Base-by-base conservation (phyloP, 1,140 invertebrate genomes). In the Drosophila nigromelanica region DNA sequence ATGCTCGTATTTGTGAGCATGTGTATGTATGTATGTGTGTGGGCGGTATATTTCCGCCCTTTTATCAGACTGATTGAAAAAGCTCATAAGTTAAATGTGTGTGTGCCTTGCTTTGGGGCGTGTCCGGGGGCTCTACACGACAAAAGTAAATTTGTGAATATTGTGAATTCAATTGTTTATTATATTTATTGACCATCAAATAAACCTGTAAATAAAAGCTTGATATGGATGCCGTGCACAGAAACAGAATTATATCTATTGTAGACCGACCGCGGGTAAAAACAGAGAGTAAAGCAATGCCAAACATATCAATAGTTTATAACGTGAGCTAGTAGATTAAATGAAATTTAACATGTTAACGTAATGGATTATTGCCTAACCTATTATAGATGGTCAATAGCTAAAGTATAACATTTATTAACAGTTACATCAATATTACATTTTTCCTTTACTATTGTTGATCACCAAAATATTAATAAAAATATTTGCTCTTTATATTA, bases 71-170 rank as follows among this genome's bases (percentile, higher is more conserved):
- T 56, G 42, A 60, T 60, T 64, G 48, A 59, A 87, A 81, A 78
- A 72, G 78, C 60, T 80, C 63, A 86, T 76, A 86, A 86, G 78
- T 87, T 78, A 81, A 81, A 59, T 58, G 62, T 58, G 30, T 45
- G 47, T 15, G 24, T 40, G 33, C 33, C 14, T 37, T 45, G 12
- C 30, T 33, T 33, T 11, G 45, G 30, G 62, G 54, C 47, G 30
- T 72, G 39, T 7, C 15, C 11, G n/a, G 15, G n/a, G 43, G n/a
- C 12, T 35, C 5, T 11, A 8, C 33, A 30, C 37, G 50, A 50
- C 52, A 51, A 64, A 21, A 59, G 35, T 42, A 39, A 51, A 60
- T 52, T 68, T 45, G 15, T 35, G 37, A 42, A 59, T 24, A 59
- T 35, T 43, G 15, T 24, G 14, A 51, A 50, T 43, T 51, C 52